These are phyloP conservation scores for Scomberomorus guttatus DNA, from an alignment of 2,797 vertebrate genomes.

Conservation along the genomic window DNA sequence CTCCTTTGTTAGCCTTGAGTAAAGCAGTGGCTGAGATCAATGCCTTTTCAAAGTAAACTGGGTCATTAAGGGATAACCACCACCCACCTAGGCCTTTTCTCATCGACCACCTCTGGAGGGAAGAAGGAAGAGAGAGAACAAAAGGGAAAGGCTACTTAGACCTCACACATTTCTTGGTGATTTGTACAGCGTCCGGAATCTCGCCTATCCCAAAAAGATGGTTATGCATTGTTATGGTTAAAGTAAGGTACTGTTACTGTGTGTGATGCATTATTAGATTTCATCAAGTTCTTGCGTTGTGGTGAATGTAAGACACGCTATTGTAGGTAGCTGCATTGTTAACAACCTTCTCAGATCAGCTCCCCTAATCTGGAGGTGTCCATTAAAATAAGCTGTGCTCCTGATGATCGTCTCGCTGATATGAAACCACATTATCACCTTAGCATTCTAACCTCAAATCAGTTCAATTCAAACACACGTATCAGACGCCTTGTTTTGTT, in stretches of 20 bases:
- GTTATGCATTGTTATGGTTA: conserved; percentile 21
- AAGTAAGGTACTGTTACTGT: conserved; percentile 15
- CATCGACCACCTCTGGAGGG: conserved; percentile 77
- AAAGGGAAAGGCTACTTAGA: conserved; percentile 50
- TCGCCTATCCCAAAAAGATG: conserved; percentile 12
- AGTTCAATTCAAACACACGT: not conserved
- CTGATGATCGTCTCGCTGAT: not conserved
- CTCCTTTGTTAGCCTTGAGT: conserved; percentile 70
- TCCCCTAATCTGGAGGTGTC: not conserved
- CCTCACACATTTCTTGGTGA: conserved; percentile 47
- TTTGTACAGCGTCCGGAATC: conserved; percentile 42
- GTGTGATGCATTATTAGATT: conserved; percentile 3
- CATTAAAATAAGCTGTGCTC: conserved; percentile 11
- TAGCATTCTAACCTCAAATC: not conserved
- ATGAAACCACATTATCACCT: not conserved
- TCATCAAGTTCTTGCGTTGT: conserved; percentile 17
- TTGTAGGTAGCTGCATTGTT: conserved; percentile 12
- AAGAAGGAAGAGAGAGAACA: conserved; percentile 55
- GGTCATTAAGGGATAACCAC: conserved; percentile 83
- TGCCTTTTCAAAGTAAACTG: conserved; percentile 82
- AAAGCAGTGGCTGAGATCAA: conserved; percentile 74
- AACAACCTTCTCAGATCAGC: not conserved
- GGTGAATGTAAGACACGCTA: not conserved
- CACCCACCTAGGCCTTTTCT: conserved; percentile 78
- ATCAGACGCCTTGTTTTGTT: not conserved